phyloP scores from a whole-genome alignment of 23 tunicate genomes.

The Halocynthia aurantium region DNA sequence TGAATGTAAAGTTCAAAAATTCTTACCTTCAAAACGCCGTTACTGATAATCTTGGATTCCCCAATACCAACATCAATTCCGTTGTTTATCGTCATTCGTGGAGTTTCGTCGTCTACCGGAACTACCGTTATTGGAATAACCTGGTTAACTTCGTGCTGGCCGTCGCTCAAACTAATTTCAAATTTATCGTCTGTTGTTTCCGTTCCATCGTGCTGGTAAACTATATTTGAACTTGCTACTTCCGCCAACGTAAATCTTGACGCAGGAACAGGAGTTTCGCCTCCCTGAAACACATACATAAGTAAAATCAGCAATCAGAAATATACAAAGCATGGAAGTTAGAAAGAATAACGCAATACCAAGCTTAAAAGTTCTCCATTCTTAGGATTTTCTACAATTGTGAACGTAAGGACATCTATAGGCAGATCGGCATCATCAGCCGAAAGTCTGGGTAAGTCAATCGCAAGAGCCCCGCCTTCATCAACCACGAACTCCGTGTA shows the following conservation, averaged over 20 bases:
- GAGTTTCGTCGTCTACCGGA: slow-evolving; percentile 99
- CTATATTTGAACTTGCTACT: slow-evolving; percentile 55
- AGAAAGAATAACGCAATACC: slow-evolving; percentile 11
- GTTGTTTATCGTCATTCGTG: slow-evolving; percentile 88
- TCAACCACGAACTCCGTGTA: slow-evolving; percentile 84
- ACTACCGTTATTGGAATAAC: slow-evolving; percentile 60
- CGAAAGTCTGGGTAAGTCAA: slow-evolving; percentile 63
- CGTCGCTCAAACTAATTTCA: slow-evolving; percentile 77
- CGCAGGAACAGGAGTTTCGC: slow-evolving; percentile 9
- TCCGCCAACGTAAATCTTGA: slow-evolving; percentile 22
- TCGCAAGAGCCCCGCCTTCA: slow-evolving; percentile 73
- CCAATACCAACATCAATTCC: slow-evolving; percentile 82
- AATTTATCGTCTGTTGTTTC: slow-evolving; percentile 87
- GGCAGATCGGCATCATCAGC: slow-evolving; percentile 89
- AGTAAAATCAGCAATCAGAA: background rate
- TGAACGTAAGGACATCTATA: slow-evolving; percentile 71
- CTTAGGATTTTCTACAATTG: slow-evolving; percentile 53
- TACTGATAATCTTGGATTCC: slow-evolving; percentile 51
- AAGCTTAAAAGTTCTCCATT: slow-evolving; percentile 55
- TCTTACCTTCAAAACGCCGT: slow-evolving; percentile 51
- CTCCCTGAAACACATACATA: slow-evolving; percentile 3
- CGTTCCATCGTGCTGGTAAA: slow-evolving; percentile 89
- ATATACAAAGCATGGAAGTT: too few relatives aligned
- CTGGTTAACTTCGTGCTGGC: slow-evolving; percentile 55
- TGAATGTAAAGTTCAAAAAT: background rate